Conservation (phyloP, 2,888 invertebrate genomes). For the Himalopsyche anomala region DNA sequence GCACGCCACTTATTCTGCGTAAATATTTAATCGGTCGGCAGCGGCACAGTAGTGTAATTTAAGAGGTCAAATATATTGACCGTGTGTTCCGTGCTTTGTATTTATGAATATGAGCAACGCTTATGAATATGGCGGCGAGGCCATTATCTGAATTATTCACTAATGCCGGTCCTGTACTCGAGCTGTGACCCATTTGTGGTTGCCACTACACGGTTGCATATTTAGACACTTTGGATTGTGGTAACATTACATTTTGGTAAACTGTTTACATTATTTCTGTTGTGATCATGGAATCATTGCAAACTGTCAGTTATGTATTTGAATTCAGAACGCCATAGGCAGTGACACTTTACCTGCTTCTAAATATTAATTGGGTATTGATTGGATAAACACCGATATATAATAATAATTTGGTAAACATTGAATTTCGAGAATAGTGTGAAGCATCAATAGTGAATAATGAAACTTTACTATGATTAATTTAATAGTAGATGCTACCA, state of each 20-base stretch:
- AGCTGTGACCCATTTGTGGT: slow-evolving; percentile 27
- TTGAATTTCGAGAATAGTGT: too few relatives aligned
- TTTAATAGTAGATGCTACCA: too few relatives aligned
- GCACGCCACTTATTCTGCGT: slow-evolving; percentile 17
- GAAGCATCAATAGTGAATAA: too few relatives aligned
- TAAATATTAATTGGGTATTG: too few relatives aligned
- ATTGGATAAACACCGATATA: too few relatives aligned
- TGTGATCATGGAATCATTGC: too few relatives aligned
- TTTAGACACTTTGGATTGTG: background rate
- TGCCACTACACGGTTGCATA: background rate
- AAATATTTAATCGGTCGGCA: background rate
- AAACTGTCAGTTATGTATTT: too few relatives aligned
- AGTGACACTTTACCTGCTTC: too few relatives aligned
- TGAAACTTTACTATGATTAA: too few relatives aligned
- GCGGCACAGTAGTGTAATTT: background rate
- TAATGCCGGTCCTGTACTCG: slow-evolving; percentile 32
- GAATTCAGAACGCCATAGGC: too few relatives aligned
- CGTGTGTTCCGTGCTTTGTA: background rate
- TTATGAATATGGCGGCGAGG: slow-evolving; percentile 17
- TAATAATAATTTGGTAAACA: too few relatives aligned
- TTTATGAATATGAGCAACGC: slow-evolving; percentile 14
- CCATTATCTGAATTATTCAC: slow-evolving; percentile 40
- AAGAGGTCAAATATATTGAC: slow-evolving; percentile 14
- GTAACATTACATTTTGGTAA: background rate
- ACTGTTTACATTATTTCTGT: too few relatives aligned